Percentiles rank a stretch among this genome's conserved stretches.
Conservation (phyloP, 2,113 vertebrate species). For the Alexandromys fortis region DNA sequence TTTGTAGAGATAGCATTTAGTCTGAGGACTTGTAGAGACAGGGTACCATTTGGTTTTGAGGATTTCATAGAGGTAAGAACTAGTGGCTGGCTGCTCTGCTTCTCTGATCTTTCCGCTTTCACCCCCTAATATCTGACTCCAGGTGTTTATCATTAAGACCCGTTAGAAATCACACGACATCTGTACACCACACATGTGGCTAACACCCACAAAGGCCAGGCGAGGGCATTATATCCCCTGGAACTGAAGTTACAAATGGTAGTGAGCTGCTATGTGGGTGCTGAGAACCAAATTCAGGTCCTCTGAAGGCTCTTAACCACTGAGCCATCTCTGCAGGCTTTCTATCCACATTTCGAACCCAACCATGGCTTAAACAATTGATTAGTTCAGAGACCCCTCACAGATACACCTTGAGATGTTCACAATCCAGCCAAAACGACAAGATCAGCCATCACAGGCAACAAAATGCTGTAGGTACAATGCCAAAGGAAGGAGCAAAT, state of each 20-base stretch:
- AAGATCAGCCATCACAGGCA: neutral
- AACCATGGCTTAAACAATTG: neutral
- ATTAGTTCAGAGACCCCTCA: neutral
- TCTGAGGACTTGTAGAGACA: too few species aligned
- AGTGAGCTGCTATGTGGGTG: neutral
- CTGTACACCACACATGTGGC: neutral
- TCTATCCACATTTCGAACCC: neutral
- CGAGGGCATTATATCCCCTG: neutral
- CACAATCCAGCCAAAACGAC: neutral
- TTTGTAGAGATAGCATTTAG: too few species aligned
- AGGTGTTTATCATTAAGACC: too few species aligned
- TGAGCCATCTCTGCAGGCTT: neutral
- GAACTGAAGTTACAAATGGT: neutral
- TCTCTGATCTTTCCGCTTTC: too few species aligned
- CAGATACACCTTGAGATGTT: neutral
- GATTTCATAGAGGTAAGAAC: too few species aligned
- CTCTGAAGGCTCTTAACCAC: neutral
- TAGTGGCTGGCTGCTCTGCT: too few species aligned
- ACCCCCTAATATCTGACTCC: too few species aligned
- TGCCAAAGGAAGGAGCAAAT: constrained; percentile 30
- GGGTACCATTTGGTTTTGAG: too few species aligned
- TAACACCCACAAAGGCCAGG: neutral
- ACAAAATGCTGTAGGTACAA: neutral
- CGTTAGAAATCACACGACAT: too few species aligned
- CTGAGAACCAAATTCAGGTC: neutral